These are phyloP conservation scores for Oncorhynchus masou DNA, from an alignment of 2,113 vertebrate genomes.

Conservation along the genomic window DNA sequence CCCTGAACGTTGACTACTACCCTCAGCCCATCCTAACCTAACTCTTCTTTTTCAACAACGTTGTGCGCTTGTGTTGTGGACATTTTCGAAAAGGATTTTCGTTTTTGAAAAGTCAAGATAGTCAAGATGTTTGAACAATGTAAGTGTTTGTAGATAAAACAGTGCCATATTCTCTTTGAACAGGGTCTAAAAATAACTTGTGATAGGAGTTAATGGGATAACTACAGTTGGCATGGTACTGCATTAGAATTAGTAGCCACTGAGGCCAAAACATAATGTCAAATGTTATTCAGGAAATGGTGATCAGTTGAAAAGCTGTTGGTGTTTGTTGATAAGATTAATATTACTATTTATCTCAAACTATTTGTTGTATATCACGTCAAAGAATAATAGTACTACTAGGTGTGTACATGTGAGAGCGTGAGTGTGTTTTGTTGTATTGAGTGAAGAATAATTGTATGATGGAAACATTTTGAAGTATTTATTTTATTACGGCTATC, in stretches of 20 bases:
- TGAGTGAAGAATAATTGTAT: slow-evolving; percentile 51
- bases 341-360: slow-evolving; percentile 65
- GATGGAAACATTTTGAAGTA: slow-evolving; percentile 61
- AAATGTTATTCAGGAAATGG: slow-evolving; percentile 18
- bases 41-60: slow-evolving; percentile 10
- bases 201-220: slow-evolving; percentile 9
- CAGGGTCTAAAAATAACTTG: neutral
- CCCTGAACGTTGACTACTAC: neutral
- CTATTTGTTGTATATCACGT: slow-evolving; percentile 67
- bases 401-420: slow-evolving; percentile 27
- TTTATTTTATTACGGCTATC: slow-evolving; percentile 58
- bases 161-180: slow-evolving; percentile 3
- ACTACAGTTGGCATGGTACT: slow-evolving; percentile 41
- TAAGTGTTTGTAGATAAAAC: slow-evolving; percentile 2
- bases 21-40: neutral
- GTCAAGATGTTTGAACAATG: slow-evolving; percentile 2
- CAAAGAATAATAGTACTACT: slow-evolving; percentile 56
- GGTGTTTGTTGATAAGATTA: slow-evolving; percentile 45
- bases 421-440: slow-evolving; percentile 62
- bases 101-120: neutral
- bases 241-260: slow-evolving; percentile 24
- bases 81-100: slow-evolving; percentile 12
- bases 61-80: slow-evolving; percentile 47
- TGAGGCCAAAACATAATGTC: slow-evolving; percentile 32
- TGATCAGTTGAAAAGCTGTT: slow-evolving; percentile 28